Conservation (phyloP, 2,113 vertebrate genomes). For the Plestiodon gilberti region DNA sequence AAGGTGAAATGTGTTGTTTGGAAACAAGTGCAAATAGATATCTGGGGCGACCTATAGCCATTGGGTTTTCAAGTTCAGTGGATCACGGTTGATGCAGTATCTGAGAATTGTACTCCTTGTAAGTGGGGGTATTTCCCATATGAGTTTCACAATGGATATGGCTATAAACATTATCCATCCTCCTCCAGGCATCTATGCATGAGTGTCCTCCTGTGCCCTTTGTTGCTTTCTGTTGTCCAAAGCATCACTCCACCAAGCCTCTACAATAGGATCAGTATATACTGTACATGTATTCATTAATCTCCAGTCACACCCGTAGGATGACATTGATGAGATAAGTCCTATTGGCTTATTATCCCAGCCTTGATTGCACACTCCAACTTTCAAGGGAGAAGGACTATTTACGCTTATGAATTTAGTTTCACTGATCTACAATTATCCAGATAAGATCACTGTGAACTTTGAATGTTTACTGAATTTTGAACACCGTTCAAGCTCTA, state of each 20-base stretch:
- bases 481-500: background rate
- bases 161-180: background rate
- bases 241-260: background rate
- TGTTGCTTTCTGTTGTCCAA: background rate
- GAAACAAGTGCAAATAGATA: background rate
- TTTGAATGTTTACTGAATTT: background rate
- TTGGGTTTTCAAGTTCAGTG: background rate
- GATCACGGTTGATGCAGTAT: slow-evolving; percentile 1
- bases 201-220: background rate
- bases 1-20: background rate
- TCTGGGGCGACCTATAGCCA: too few species aligned
- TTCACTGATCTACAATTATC: background rate
- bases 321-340: slow-evolving; percentile 38
- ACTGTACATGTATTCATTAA: background rate
- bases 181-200: background rate
- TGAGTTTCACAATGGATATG: background rate
- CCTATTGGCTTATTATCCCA: slow-evolving; percentile 4
- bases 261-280: background rate
- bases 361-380: background rate
- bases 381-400: background rate
- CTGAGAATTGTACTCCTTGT: slow-evolving; percentile 29
- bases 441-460: background rate
- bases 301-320: background rate
- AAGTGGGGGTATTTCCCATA: slow-evolving; percentile 16
- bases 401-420: slow-evolving; percentile 6